Percentiles rank a stretch among this genome's conserved stretches.
These are phyloP conservation scores for Aporrectodea caliginosa DNA, from an alignment of 1,140 invertebrate species.

Conservation along the genomic window DNA sequence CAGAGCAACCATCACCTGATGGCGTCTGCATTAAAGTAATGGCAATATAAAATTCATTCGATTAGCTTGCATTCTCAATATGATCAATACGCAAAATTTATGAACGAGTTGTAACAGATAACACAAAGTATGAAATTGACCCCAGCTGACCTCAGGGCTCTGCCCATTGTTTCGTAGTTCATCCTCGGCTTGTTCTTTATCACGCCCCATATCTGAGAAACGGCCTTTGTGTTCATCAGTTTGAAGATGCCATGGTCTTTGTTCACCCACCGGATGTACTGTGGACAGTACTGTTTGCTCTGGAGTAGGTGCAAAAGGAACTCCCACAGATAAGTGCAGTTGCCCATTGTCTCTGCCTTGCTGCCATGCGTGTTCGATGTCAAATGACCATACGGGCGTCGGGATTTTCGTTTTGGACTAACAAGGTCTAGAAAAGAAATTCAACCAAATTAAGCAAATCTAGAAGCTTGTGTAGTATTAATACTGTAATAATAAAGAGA, in stretches of 20 bases:
- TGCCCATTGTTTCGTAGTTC: constrained; percentile 99
- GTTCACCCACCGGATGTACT: constrained; percentile 99
- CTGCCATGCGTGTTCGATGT: background rate
- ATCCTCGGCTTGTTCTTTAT: constrained; percentile 99
- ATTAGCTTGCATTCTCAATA: too few species aligned
- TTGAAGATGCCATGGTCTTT: constrained; percentile 97
- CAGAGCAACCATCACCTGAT: too few species aligned
- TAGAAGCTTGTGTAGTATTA: too few species aligned
- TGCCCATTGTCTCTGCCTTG: background rate
- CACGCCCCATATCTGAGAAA: constrained; percentile 93
- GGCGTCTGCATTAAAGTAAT: too few species aligned
- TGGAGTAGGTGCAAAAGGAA: constrained; percentile 95
- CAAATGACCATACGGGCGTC: background rate
- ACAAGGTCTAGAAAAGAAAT: background rate
- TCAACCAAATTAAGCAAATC: too few species aligned
- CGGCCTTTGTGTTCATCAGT: constrained; percentile 96
- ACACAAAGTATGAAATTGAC: too few species aligned
- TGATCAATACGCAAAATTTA: too few species aligned
- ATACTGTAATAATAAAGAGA: too few species aligned
- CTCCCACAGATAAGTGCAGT: constrained; percentile 89
- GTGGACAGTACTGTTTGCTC: constrained; percentile 93
- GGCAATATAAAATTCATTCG: too few species aligned
- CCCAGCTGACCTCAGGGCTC: constrained; percentile 79
- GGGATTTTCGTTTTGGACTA: background rate
- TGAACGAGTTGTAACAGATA: too few species aligned